Evolutionary conservation across 2,113 vertebrate species (phyloP).

Genomic region (Sander vitreus): DNA sequence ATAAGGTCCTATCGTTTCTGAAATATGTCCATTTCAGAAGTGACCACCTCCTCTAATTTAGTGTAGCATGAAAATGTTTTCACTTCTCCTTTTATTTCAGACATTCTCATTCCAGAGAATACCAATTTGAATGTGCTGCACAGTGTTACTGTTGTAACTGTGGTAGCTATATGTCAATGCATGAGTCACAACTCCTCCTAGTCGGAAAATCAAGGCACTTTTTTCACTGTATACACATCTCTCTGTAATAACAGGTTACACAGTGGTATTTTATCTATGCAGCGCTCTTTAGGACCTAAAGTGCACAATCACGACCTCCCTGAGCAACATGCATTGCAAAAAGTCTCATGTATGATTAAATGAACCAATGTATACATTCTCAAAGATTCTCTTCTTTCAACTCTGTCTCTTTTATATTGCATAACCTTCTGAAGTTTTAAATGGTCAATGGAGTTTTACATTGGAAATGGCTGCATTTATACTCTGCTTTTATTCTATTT

Average conservation of each 20-base stretch:
- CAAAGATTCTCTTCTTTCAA: neutral
- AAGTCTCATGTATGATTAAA: neutral
- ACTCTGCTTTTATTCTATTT: no score
- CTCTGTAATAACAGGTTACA: neutral
- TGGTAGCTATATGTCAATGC: neutral
- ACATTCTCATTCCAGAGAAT: neutral
- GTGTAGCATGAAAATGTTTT: neutral
- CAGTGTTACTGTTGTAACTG: neutral
- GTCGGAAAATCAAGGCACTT: constrained; percentile 1
- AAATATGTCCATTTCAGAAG: constrained; percentile 14
- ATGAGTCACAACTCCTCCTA: no score
- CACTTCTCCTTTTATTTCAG: neutral
- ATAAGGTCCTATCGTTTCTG: neutral
- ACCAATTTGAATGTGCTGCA: neutral
- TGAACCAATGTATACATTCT: neutral
- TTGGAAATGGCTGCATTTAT: no score
- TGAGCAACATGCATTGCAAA: neutral
- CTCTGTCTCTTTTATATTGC: neutral
- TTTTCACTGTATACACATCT: constrained; percentile 2
- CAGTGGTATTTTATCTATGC: neutral
- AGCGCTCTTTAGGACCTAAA: neutral
- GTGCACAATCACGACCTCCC: neutral
- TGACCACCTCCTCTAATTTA: neutral
- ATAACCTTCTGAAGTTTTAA: neutral
- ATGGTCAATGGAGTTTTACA: neutral